Evolutionary conservation across 2,113 vertebrate genomes (phyloP), one percentile per base, ranked within the genome.

Genomic region (Saguinus midas): DNA sequence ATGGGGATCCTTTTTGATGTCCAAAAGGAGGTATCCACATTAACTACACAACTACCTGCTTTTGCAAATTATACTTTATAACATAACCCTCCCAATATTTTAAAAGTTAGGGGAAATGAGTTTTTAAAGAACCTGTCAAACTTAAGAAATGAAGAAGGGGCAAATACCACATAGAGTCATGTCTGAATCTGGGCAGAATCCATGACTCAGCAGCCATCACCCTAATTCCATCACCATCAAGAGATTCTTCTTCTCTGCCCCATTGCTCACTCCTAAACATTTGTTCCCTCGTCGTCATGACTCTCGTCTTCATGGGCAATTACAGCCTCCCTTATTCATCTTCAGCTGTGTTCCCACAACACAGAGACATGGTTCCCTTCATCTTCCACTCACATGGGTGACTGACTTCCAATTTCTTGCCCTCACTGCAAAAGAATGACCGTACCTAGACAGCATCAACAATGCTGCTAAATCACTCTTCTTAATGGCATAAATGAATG

Each of bases 391-490:
- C 93, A 37, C 92, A 97, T 80, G 96, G 96, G 85, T 96, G 94
- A 97, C 93, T 96, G 94, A 93, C 94, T 97, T 97, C 87, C 96
- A 95, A 97, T 96, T 96, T 94, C 96, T 97, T 92, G 92, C 95
- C 80, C 87, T 68, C 32, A 50, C 10, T 82, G 84, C 87, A 64
- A 89, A 97, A 96, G 84, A 95, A 92, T 78, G 83, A 87, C 93
- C 35, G 43, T 37, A 89, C 52, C 78, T 55, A 78, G 68, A 96
- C 16, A 90, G 76, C 52, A 88, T 40, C 68, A 37, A 68, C 78
- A 87, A 50, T 10, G 37, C 87, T 90, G n/a, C 76, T 88, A 90
- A 40, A 85, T 96, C 97, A 82, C 57, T 91, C 93, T 95, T 96
- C 95, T 86, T 96, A 96, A 96, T 86, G 94, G 81, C 92, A 80